These are phyloP conservation scores for Corythornis leucogaster DNA, from an alignment of 2,797 vertebrate species.

Conservation along the genomic window DNA sequence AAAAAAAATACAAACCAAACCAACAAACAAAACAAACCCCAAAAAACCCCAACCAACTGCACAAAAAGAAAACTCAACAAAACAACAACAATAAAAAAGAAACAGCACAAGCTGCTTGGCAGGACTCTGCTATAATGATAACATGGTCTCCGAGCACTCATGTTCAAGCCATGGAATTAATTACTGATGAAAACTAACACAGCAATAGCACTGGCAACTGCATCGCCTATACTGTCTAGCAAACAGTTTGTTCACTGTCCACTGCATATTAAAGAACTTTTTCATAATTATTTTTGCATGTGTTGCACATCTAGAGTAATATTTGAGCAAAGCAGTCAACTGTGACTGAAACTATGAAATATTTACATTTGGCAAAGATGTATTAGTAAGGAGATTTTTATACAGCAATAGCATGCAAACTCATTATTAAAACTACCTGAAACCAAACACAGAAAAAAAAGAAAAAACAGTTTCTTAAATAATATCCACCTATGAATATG, in stretches of 20 bases:
- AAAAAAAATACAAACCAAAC: not conserved
- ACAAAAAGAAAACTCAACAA: too few relatives aligned
- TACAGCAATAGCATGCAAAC: not conserved
- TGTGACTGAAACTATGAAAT: not conserved
- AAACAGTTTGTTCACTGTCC: not conserved
- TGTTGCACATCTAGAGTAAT: not conserved
- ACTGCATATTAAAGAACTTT: not conserved
- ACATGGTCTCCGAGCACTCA: not conserved
- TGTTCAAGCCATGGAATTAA: not conserved
- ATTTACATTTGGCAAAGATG: not conserved
- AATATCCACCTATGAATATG: not conserved
- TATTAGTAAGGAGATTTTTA: not conserved
- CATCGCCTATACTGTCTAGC: not conserved
- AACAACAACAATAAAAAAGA: not conserved
- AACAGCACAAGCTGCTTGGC: constrained; percentile 59
- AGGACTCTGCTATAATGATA: constrained; percentile 9
- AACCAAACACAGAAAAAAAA: not conserved
- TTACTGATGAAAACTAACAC: not conserved
- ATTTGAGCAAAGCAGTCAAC: rapidly evolving
- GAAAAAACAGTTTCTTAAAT: not conserved
- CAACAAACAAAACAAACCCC: too few relatives aligned
- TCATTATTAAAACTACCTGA: not conserved
- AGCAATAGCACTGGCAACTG: not conserved
- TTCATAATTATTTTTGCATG: not conserved
- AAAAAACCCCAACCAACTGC: too few relatives aligned